Base-by-base conservation (phyloP, 1,140 invertebrate species). In the Diploscapter pachys region DNA sequence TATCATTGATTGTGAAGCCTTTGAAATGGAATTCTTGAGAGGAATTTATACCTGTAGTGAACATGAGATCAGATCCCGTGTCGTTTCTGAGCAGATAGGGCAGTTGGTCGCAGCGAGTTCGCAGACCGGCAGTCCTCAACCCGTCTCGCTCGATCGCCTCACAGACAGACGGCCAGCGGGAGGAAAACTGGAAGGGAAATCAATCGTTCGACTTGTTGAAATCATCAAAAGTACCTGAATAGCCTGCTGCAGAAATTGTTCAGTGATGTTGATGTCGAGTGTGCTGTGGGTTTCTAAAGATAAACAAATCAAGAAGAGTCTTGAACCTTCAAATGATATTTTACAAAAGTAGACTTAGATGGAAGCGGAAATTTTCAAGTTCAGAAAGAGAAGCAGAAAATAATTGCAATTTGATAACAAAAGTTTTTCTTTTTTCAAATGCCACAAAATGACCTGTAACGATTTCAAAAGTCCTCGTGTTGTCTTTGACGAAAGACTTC, bases 251-350 rank as follows among this genome's bases (percentile, higher is more conserved):
- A 84, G 75, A 11, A 84, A 73, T 4, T 80, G 76, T 56, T 83
- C 82, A 2, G 83, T 85, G 3, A 84, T 3, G 62, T 81, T 85
- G n/a, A 84, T 73, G 71, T 84, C 75, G 4, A 85, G 56, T 31
- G 82, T 66, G 64, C 75, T 76, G 4, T 59, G 52, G 2, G 63
- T 50, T 63, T 73, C 81, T 81, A 31, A 81, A 83, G 31, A 31
- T 31, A 31, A 31, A 31, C 31, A 31, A 31, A 31, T 31, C 31
- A 31, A 31, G 31, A 31, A 31, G 31, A 31, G 31, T 31, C 31
- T 31, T 31, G 31, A 31, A 31, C 31, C 1, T 31, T 0, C 31
- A 31, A 31, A 31, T 31, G 31, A 31, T 31, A 31, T 31, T 31
- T 31, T 31, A 31, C 31, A 31, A 31, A 31, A 31, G 31, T 1